Conservation (phyloP, 2,888 invertebrate genomes). For the Meteorus colon region DNA sequence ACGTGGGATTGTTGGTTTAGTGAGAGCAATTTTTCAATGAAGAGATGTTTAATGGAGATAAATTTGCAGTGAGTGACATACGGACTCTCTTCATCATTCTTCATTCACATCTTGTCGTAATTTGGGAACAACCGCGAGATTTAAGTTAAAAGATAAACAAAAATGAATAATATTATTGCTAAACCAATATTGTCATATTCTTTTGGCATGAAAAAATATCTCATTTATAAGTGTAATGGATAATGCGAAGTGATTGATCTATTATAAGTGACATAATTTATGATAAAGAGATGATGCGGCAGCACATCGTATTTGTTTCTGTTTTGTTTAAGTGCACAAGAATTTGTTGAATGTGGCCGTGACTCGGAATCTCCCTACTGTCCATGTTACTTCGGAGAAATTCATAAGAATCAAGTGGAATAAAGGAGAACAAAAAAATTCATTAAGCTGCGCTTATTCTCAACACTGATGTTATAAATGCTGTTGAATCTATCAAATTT, state of each 20-base stretch:
- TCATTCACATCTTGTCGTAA: background rate
- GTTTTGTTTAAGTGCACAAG: background rate
- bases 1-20: slow-evolving; percentile 55
- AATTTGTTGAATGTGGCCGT: background rate
- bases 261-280: slow-evolving; percentile 51
- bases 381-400: background rate
- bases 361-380: background rate
- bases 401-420: background rate
- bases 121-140: background rate
- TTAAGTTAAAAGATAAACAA: background rate
- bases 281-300: slow-evolving; percentile 46
- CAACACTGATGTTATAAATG: slow-evolving; percentile 27
- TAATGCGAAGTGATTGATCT: slow-evolving; percentile 55
- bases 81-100: background rate
- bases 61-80: slow-evolving; percentile 2
- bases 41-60: slow-evolving; percentile 55
- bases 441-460: background rate
- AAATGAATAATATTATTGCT: too few species aligned
- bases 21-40: slow-evolving; percentile 58
- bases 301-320: background rate
- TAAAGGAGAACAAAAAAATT: background rate
- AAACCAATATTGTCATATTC: background rate
- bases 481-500: slow-evolving; percentile 32
- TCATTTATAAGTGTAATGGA: background rate
- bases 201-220: background rate